These are phyloP conservation scores for Chloroceryle amazona DNA, from an alignment of 2,797 vertebrate species.

Conservation along the genomic window DNA sequence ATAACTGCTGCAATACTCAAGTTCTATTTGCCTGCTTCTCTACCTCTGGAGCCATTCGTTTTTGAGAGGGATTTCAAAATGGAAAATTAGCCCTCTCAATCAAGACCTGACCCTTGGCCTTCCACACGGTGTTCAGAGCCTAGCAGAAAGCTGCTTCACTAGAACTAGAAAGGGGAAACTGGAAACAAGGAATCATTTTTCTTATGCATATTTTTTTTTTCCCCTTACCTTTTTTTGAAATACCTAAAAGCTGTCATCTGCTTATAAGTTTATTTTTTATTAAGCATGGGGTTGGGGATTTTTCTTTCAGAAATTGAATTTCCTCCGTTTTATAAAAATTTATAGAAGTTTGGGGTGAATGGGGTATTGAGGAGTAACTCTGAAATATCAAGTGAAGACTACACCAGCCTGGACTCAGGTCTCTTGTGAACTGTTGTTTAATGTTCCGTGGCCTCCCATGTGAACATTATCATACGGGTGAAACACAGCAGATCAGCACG, in stretches of 20 bases:
- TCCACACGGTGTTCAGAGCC: not conserved
- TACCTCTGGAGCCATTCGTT: not conserved
- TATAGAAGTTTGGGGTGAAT: not conserved
- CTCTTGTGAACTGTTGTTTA: not conserved
- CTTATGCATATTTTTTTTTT: not conserved
- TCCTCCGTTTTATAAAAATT: not conserved
- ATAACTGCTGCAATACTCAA: not conserved
- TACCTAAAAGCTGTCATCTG: not conserved
- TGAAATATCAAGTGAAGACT: not conserved
- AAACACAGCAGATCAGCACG: not conserved
- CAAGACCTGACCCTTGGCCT: not conserved
- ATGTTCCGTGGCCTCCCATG: not conserved
- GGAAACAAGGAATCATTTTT: not conserved
- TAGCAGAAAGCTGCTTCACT: not conserved
- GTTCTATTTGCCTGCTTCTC: not conserved
- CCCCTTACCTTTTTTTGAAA: not conserved
- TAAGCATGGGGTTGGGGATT: not conserved
- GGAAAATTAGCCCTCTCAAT: not conserved
- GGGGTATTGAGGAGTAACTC: not conserved
- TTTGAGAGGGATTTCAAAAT: not conserved
- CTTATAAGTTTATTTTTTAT: not conserved
- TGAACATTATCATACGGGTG: not conserved
- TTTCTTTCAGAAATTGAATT: not conserved
- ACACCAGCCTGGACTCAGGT: not conserved
- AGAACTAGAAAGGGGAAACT: not conserved